Evolutionary conservation across 2,888 invertebrate genomes (phyloP), one percentile per base, ranked within the genome.

Genomic region (Dorcus hopei): DNA sequence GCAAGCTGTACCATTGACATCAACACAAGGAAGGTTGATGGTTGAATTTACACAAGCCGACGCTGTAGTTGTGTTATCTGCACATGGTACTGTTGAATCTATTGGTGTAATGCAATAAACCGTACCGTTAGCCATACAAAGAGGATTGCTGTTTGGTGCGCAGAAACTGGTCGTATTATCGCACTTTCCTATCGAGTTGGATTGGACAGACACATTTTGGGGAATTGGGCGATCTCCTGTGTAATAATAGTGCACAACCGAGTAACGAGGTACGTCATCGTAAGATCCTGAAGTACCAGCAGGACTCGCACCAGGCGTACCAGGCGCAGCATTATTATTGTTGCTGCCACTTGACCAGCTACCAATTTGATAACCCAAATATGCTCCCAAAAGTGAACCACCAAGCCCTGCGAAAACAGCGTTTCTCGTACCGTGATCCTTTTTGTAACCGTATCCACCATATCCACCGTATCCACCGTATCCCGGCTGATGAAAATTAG

Each of bases 61-160:
- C 1, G 71, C 66, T 6, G 65, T 64, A 7, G 47, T 43, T 39
- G 49, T 49, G 40, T 71, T 66, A 14, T 70, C 65, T 1, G 65
- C 67, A 57, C 78, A 78, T 7, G 74, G 74, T 23, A 69, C 71
- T 9, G 77, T 76, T n/a, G 69, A 61, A 9, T 67, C 59, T 0
- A 73, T 71, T 51, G 72, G 75, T 2, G 76, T 74, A 2, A 77
- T 75, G 59, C 78, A 77, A 70, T 78, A 73, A 11, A 78, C 74
- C 2, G 76, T 75, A 3, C 78, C 77, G 51, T 75, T 75, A 8
- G 69, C 68, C 56, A 77, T 76, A 62, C 78, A 77, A 4, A 78
- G 57, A 2, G 78, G 74, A 16, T 70, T 72, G 3, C 77, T 75
- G 53, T 74, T 74, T 0, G 70, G 61, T 5, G 77, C 72, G 62